Conservation (phyloP, 2,888 invertebrate species). For the Corythucha ciliata region DNA sequence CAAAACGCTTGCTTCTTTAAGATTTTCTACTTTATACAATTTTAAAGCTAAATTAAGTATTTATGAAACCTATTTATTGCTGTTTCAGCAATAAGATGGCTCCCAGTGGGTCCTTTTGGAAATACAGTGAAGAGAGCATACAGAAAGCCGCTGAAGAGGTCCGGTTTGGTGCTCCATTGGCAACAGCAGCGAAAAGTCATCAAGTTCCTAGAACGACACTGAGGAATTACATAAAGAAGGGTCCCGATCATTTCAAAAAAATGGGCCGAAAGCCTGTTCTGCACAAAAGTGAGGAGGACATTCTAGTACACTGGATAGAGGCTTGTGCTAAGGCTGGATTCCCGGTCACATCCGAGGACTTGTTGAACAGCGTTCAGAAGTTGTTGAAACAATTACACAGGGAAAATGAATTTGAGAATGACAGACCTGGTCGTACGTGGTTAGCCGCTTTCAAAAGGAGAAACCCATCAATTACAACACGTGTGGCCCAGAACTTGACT, state of each 20-base stretch:
- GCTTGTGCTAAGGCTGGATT: slow-evolving; percentile 27
- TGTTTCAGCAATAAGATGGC: too few species aligned
- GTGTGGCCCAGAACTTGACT: slow-evolving; percentile 28
- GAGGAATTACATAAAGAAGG: slow-evolving; percentile 4
- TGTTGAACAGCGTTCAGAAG: slow-evolving; percentile 31
- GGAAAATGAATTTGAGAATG: slow-evolving; percentile 27
- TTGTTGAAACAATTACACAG: slow-evolving; percentile 27
- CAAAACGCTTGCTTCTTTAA: too few species aligned
- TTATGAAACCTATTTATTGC: too few species aligned
- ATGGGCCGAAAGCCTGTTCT: slow-evolving; percentile 9
- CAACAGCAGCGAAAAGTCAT: slow-evolving; percentile 3
- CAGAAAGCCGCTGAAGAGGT: slow-evolving; percentile 11
- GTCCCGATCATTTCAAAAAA: slow-evolving; percentile 6
- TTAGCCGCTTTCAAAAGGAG: slow-evolving; percentile 24
- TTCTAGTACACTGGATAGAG: slow-evolving; percentile 32
- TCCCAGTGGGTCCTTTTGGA: too few species aligned
- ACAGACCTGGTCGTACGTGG: slow-evolving; percentile 29
- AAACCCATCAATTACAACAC: slow-evolving; percentile 25
- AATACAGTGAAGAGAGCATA: too few species aligned
- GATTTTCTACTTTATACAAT: too few species aligned
- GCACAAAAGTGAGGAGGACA: slow-evolving; percentile 25
- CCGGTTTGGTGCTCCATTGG: not conserved
- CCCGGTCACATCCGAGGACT: slow-evolving; percentile 29
- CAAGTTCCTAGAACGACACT: slow-evolving; percentile 7
- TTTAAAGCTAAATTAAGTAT: too few species aligned